These are phyloP conservation scores for Thamnaconus septentrionalis DNA, from an alignment of 2,113 vertebrate species.

Conservation along the genomic window DNA sequence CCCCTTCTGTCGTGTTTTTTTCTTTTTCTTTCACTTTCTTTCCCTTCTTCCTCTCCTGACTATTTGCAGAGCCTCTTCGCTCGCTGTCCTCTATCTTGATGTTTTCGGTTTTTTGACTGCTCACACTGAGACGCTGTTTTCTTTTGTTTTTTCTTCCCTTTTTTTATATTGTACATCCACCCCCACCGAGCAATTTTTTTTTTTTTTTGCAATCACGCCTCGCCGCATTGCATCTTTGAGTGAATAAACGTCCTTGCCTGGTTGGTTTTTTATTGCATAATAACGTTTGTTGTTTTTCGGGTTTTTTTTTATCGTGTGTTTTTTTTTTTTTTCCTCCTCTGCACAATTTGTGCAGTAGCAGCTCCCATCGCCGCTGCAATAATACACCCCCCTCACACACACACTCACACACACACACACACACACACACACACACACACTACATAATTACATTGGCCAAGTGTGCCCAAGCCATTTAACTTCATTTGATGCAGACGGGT, in stretches of 20 bases:
- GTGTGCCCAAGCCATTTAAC: conserved; percentile 27
- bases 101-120: conserved; percentile 36
- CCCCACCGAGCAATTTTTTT: conserved; percentile 37
- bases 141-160: conserved; percentile 27
- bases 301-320: too few species aligned
- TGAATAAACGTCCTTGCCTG: conserved; percentile 29
- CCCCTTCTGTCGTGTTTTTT: neutral
- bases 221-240: neutral
- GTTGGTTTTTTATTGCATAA: conserved; percentile 11
- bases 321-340: too few species aligned
- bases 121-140: conserved; percentile 14
- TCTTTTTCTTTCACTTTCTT: conserved; percentile 18
- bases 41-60: neutral
- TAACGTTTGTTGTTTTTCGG: neutral
- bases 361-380: too few species aligned
- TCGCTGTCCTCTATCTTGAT: conserved; percentile 16
- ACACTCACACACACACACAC: too few species aligned
- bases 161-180: conserved; percentile 42
- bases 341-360: too few species aligned
- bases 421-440: too few species aligned
- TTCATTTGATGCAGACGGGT: conserved; percentile 44
- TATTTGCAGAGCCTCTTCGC: conserved; percentile 7
- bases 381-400: too few species aligned
- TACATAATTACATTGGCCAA: conserved; percentile 17
- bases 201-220: neutral